A percentile compares a stretch with the other conserved stretches of the same genome.
Conservation (phyloP, 2,113 vertebrate species). For the Ochotona curzoniae region DNA sequence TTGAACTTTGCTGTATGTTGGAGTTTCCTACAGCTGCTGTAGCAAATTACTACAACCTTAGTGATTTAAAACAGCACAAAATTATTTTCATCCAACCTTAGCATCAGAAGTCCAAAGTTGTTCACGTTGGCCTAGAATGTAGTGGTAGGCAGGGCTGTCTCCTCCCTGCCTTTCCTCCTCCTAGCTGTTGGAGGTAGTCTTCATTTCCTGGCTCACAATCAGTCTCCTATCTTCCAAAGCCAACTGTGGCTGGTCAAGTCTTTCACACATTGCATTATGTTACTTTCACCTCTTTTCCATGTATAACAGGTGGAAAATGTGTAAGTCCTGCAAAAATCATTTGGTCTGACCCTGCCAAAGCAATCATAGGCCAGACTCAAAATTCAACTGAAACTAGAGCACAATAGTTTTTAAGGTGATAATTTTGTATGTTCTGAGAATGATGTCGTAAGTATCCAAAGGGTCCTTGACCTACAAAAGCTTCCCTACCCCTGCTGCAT, state of each 20-base stretch:
- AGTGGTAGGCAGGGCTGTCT: not conserved
- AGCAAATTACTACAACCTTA: not conserved
- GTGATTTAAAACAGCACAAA: not conserved
- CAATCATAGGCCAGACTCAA: too few relatives aligned
- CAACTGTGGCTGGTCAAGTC: not conserved
- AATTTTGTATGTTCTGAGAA: too few relatives aligned
- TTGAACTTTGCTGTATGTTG: not conserved
- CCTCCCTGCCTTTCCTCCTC: not conserved
- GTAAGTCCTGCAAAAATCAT: too few relatives aligned
- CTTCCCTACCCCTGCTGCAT: too few relatives aligned
- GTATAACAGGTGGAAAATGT: not conserved
- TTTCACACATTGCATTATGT: not conserved
- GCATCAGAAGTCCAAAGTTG: not conserved
- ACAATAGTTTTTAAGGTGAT: too few relatives aligned
- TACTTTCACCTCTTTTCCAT: not conserved
- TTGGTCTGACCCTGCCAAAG: too few relatives aligned
- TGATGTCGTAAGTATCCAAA: too few relatives aligned
- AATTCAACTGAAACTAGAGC: too few relatives aligned
- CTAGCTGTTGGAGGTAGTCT: not conserved
- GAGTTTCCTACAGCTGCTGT: not conserved
- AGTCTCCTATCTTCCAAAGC: not conserved
- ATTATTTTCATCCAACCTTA: not conserved
- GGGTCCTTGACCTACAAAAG: too few relatives aligned
- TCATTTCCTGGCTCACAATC: not conserved
- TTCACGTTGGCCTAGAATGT: not conserved